These are phyloP conservation scores for Chelonia mydas DNA, from an alignment of 2,797 vertebrate genomes.

Conservation along the genomic window DNA sequence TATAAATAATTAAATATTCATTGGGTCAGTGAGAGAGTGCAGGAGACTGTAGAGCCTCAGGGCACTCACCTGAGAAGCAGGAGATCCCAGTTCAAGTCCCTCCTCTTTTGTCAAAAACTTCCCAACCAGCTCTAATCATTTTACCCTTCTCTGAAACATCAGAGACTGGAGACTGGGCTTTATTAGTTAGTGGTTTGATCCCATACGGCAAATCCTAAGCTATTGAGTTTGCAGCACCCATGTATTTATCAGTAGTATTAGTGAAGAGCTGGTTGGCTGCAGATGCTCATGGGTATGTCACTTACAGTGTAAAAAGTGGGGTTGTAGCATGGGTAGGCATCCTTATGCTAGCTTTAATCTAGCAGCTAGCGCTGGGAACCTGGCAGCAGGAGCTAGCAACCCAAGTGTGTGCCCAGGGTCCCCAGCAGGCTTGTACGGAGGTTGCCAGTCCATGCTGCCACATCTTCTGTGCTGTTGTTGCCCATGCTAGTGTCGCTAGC, in stretches of 20 bases:
- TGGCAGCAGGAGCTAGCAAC: too few relatives aligned
- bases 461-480: background rate
- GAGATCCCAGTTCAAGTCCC: too few relatives aligned
- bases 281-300: background rate
- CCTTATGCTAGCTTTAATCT: background rate
- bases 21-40: too few relatives aligned
- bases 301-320: background rate
- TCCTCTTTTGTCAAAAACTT: too few relatives aligned
- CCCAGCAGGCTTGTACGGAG: too few relatives aligned
- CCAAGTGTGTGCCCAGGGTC: too few relatives aligned
- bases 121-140: background rate
- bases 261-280: background rate
- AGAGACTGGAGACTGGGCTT: background rate
- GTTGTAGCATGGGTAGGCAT: background rate
- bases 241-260: background rate
- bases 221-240: background rate
- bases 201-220: background rate
- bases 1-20: too few relatives aligned
- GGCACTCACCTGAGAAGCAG: too few relatives aligned
- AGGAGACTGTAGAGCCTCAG: too few relatives aligned
- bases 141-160: background rate
- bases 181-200: background rate
- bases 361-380: too few relatives aligned
- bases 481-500: background rate
- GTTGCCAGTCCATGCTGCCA: background rate